These are phyloP conservation scores for Ceratotherium simum DNA, from an alignment of 2,113 vertebrate species.

Conservation along the genomic window DNA sequence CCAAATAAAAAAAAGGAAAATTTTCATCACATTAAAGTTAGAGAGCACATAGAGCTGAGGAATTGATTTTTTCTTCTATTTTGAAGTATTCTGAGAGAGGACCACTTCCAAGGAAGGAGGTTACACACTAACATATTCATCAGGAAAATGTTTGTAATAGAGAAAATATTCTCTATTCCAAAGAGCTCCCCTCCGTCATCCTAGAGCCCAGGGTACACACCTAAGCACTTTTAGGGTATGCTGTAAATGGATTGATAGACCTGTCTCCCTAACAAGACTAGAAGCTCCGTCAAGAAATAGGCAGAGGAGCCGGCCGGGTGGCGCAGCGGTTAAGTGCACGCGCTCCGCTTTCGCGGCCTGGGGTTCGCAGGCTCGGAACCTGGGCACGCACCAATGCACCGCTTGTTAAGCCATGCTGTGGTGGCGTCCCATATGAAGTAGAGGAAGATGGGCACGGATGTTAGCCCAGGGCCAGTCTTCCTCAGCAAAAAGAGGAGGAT, in stretches of 20 bases:
- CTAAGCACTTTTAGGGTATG: background rate
- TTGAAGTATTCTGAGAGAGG: conserved; percentile 31
- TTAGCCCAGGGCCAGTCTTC: too few species aligned
- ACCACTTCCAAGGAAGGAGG: background rate
- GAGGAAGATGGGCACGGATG: too few species aligned
- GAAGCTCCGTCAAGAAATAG: background rate
- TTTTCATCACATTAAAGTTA: background rate
- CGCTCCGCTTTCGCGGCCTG: too few species aligned
- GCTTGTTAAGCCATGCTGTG: too few species aligned
- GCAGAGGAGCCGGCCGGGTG: too few species aligned
- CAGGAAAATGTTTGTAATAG: background rate
- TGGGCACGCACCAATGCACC: too few species aligned
- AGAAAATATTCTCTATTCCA: background rate
- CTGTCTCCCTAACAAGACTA: background rate
- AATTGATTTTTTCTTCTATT: conserved; percentile 1
- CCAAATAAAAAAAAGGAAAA: background rate
- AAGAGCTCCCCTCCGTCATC: background rate
- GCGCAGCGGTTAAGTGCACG: too few species aligned
- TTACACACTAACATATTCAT: background rate
- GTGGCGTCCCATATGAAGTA: too few species aligned
- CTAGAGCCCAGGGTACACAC: background rate
- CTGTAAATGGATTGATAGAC: background rate
- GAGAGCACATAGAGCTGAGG: background rate
- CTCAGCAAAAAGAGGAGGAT: too few species aligned
- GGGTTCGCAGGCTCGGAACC: too few species aligned